Conservation (phyloP, 2,888 invertebrate genomes). For the Camptogramma bilineatum region DNA sequence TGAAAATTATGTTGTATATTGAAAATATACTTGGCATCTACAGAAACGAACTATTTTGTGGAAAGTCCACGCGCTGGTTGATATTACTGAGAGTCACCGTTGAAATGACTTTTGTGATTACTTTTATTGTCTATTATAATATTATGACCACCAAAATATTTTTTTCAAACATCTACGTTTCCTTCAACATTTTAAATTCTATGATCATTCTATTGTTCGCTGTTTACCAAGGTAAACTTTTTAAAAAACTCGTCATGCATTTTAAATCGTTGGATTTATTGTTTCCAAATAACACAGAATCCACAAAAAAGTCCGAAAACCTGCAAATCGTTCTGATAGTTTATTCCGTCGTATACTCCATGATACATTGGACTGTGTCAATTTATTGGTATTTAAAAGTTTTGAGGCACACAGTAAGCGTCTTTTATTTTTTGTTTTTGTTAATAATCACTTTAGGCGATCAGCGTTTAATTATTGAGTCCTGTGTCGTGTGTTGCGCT, state of each 20-base stretch:
- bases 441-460: conserved; percentile 4
- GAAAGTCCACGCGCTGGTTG: conserved; percentile 16
- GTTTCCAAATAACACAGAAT: conserved; percentile 20
- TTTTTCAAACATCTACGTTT: not conserved
- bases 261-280: conserved; percentile 13
- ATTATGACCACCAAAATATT: not conserved
- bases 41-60: conserved; percentile 44
- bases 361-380: too few relatives aligned
- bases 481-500: conserved; percentile 19
- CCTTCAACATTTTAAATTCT: not conserved
- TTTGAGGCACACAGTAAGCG: too few relatives aligned
- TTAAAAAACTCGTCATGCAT: conserved; percentile 7
- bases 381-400: too few relatives aligned
- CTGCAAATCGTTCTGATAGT: not conserved
- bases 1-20: conserved; percentile 2
- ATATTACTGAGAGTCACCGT: conserved; percentile 11
- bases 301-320: not conserved
- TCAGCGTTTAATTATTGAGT: conserved; percentile 22
- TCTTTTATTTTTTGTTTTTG: not conserved
- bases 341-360: not conserved
- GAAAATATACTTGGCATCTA: conserved; percentile 39
- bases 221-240: conserved; percentile 20
- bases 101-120: conserved; percentile 10
- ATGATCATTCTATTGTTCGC: conserved; percentile 12
- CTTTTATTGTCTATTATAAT: too few relatives aligned